Evolutionary conservation across 2,888 invertebrate genomes (phyloP), one percentile per base, ranked within the genome.

Genomic region (Heliconius erato): DNA sequence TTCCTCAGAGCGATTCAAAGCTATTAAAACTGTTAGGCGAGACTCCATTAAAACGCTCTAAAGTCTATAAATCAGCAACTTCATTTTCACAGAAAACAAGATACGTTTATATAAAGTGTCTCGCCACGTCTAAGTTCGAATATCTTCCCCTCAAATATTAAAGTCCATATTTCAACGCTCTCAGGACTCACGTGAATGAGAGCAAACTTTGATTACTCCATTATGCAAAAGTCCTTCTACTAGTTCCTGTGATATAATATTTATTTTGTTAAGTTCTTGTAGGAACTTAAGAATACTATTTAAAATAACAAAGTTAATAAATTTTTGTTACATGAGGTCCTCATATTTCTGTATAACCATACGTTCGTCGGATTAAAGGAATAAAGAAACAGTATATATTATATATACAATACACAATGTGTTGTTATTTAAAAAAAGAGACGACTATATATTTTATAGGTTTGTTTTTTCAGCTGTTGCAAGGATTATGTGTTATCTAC

Each of bases 21-120:
- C 85, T 83, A 83, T 86, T 86, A 86, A 84, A 85, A 85, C 84
- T 71, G 71, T 82, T 79, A 82, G 83, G 69, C 85, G 84, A 84
- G 85, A 86, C 82, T 85, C 85, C 85, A 87, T 87, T 87, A 86
- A 83, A 81, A 82, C 86, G 82, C 81, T 85, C 74, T 74, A 85
- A 88, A 87, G 85, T 86, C 86, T 86, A 90, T 91, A 91, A 91
- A 91, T 91, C 89, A 87, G 85, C 82, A 84, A 87, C 87, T 86
- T 87, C 85, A 85, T 85, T 85, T 84, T 78, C 82, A 83, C 65
- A 67, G 83, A 82, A 83, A 83, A 82, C 82, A 82, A 78, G 79
- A 74, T 72, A 82, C 80, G 80, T 76, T 80, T 80, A 80, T 77
- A 77, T 76, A 83, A 80, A 77, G 68, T 80, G 82, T 81, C 82